phyloP scores from a whole-genome alignment of 2,113 vertebrate genomes.

The Synodontis membranacea region DNA sequence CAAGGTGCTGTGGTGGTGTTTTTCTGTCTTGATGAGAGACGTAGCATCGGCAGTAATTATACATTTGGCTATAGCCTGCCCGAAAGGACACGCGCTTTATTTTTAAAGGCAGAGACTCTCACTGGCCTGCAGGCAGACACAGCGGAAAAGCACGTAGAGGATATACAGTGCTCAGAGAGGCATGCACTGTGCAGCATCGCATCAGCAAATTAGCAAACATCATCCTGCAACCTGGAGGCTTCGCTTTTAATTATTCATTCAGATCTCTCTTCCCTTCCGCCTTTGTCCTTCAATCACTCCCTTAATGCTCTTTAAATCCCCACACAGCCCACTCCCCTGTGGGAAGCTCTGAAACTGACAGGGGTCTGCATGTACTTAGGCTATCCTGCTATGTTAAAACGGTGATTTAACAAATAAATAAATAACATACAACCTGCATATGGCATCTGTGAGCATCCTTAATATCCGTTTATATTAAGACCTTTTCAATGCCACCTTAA shows the following conservation, averaged over 20 bases:
- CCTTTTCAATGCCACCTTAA: neutral
- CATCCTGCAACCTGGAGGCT: constrained; percentile 8
- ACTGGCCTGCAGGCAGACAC: neutral
- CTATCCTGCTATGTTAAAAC: neutral
- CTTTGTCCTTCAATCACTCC: constrained; percentile 13
- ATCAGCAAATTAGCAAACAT: neutral
- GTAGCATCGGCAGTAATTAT: constrained; percentile 37
- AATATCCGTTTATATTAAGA: neutral
- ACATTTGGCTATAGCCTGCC: constrained; percentile 29
- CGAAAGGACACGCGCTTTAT: neutral
- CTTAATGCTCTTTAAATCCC: constrained; percentile 32
- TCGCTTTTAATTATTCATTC: constrained; percentile 35
- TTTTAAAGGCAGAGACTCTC: constrained; percentile 6
- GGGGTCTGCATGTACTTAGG: neutral
- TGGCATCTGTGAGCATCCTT: neutral
- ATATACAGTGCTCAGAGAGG: neutral
- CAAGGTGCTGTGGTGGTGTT: constrained; percentile 36
- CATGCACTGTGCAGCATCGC: constrained; percentile 6
- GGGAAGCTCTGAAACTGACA: neutral
- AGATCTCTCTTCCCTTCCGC: neutral
- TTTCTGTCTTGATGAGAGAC: constrained; percentile 39
- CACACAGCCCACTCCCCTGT: neutral
- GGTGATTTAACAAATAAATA: neutral
- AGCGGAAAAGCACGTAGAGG: neutral
- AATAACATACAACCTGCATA: neutral